phyloP scores from a whole-genome alignment of 1,140 invertebrate genomes.

The Drosophila mauritiana region DNA sequence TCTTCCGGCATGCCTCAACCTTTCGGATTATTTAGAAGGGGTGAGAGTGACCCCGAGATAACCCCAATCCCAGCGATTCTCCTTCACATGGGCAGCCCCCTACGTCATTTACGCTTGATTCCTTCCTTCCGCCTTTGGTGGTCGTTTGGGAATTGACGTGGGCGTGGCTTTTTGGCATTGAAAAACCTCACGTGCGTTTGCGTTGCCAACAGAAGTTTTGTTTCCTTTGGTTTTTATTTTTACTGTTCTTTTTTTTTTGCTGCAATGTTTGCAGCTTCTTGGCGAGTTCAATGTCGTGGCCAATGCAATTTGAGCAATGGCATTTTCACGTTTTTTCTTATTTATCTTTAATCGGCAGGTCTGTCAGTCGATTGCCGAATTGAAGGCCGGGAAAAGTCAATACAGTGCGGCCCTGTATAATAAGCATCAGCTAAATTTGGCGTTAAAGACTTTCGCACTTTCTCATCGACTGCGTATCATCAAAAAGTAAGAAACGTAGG shows the following conservation, averaged over 20 bases:
- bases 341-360: constrained; percentile 36
- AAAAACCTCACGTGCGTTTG: constrained; percentile 72
- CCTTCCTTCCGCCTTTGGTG: constrained; percentile 57
- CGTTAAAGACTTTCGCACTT: background rate
- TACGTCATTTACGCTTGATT: constrained; percentile 45
- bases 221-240: constrained; percentile 8
- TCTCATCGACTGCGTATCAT: background rate
- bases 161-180: constrained; percentile 45
- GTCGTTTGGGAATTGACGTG: constrained; percentile 22
- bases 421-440: background rate
- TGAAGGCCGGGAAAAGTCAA: constrained; percentile 31
- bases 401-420: constrained; percentile 1
- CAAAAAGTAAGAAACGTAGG: background rate
- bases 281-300: constrained; percentile 42
- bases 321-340: constrained; percentile 18
- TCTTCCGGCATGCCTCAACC: constrained; percentile 63
- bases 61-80: constrained; percentile 27
- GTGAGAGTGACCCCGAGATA: constrained; percentile 31
- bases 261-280: constrained; percentile 30
- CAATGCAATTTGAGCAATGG: constrained; percentile 30
- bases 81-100: constrained; percentile 1
- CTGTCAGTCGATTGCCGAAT: constrained; percentile 9
- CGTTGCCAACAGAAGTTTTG: constrained; percentile 49
- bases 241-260: constrained; percentile 29
- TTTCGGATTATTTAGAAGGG: constrained; percentile 45